phyloP scores from a whole-genome alignment of 2,113 vertebrate genomes.

The Podarcis cretensis region DNA sequence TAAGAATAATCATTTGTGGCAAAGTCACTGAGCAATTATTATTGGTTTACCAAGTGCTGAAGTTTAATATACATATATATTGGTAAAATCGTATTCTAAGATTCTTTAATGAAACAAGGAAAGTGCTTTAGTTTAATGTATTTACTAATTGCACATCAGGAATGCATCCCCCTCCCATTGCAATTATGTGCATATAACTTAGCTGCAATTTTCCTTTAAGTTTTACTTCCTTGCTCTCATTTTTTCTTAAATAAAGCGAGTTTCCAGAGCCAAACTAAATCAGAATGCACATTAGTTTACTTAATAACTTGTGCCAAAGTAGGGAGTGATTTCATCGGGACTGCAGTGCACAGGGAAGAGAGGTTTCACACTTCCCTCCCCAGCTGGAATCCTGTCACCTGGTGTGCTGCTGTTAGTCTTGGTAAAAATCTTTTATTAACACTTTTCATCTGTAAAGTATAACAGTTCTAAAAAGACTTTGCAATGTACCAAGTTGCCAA shows the following conservation, averaged over 20 bases:
- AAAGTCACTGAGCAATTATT: neutral
- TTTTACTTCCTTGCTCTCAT: neutral
- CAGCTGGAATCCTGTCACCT: neutral
- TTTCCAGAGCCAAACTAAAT: no score
- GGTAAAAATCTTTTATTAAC: neutral
- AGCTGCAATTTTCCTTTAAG: neutral
- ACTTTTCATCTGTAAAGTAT: neutral
- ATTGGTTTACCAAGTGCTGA: conserved; percentile 2
- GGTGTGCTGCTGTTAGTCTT: neutral
- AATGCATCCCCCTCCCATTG: neutral
- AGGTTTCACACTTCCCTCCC: neutral
- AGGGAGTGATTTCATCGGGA: neutral
- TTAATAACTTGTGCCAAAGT: neutral
- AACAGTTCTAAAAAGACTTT: neutral
- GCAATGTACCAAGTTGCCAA: neutral
- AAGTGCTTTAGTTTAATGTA: neutral
- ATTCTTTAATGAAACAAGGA: neutral
- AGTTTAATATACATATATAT: neutral
- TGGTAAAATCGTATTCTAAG: neutral
- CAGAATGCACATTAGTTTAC: neutral
- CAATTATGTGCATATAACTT: neutral
- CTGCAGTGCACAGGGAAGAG: neutral
- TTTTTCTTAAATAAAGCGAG: neutral
- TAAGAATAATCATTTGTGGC: neutral
- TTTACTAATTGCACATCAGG: neutral